Conservation (phyloP, 1,140 invertebrate species). For the Cataglyphis hispanica region DNA sequence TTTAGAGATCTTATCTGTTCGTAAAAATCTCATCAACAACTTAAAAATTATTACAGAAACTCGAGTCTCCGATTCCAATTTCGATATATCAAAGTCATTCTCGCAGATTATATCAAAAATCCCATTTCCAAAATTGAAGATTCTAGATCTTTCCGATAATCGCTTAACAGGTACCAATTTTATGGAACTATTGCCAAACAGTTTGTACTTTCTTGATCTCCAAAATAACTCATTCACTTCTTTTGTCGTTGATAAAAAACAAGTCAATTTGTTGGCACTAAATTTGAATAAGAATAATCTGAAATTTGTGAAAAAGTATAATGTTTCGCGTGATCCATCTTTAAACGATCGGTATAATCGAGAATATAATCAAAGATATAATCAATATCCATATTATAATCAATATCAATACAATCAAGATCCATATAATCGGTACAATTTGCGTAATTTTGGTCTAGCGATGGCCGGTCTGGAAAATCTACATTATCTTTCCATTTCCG, state of each 20-base stretch:
- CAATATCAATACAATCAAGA: too few species aligned
- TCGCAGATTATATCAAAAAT: neutral
- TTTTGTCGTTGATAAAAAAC: neutral
- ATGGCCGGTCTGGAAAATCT: neutral
- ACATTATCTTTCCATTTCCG: neutral
- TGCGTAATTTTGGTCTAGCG: neutral
- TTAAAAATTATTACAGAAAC: neutral
- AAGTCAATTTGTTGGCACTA: neutral
- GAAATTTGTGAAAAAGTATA: neutral
- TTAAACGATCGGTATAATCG: too few species aligned
- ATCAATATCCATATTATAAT: too few species aligned
- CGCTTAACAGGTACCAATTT: neutral
- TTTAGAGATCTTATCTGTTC: constrained; percentile 3
- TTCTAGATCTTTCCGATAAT: neutral
- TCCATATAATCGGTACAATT: too few species aligned
- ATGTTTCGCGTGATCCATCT: neutral
- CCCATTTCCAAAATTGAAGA: neutral
- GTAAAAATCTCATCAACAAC: neutral
- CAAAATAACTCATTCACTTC: neutral
- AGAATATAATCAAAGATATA: too few species aligned
- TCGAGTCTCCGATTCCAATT: too few species aligned
- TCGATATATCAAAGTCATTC: too few species aligned
- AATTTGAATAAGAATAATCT: constrained; percentile 10
- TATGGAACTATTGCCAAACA: neutral
- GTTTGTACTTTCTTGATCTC: neutral